Base-by-base conservation (phyloP, 2,797 vertebrate species). In the Anguilla megastoma region DNA sequence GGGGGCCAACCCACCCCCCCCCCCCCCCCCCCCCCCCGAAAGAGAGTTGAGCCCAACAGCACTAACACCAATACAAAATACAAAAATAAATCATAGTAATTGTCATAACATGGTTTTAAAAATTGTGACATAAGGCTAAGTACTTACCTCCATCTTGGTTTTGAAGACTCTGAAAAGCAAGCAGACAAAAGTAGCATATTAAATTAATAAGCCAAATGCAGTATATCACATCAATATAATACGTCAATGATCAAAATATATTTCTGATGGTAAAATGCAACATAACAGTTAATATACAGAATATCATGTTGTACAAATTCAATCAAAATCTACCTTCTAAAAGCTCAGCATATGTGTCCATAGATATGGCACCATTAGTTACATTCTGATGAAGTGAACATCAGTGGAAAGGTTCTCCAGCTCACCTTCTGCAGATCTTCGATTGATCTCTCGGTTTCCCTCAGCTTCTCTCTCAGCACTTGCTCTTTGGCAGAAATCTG, bases 401-500 rank as follows among this genome's bases (percentile, higher is more conserved):
- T 79, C 74, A 4, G 12, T 18, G 14, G 16, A 79, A 50, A 87
- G 54, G 6, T 56, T 82, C 63, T 58, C 63, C 52, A 41, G 33
- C 87, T 85, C 95, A 98, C 98, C 97, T 98, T 99, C 94, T 98
- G 98, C 89, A 98, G 94, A 91, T 97, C 97, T 94, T 98, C 97
- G 84, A 98, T 97, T 4, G 98, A 98, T 92, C 96, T 97, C 91
- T 99, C 98, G 0, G 97, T 97, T 94, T 98, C 97, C 91, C 97
- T 97, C 90, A 99, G 95, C 74, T 97, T 98, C 93, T 99, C 97
- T 91, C 97, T 94, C 91, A 99, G 97, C 91, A 97, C 92, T 95
- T 97, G 97, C 92, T 99, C 98, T 97, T 99, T 99, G 94, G 98
- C 98, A 85, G 98, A 98, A 95, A 99, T 99, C 94, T 97, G 96